phyloP scores from a whole-genome alignment of 2,113 vertebrate species.

The Thunnus thynnus region DNA sequence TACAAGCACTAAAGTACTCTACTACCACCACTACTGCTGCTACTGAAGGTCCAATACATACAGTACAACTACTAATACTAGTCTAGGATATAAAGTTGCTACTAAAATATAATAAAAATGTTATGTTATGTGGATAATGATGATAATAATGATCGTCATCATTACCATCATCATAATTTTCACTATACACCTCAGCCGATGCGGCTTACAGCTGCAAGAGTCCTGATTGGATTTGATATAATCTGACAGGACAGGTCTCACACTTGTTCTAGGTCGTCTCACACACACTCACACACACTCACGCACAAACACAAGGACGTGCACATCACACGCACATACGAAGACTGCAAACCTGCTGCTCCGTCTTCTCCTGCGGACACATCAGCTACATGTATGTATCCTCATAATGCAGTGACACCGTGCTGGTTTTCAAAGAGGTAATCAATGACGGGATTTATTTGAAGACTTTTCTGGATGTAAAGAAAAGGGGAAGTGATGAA shows the following conservation, averaged over 20 bases:
- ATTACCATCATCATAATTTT: background rate
- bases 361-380: background rate
- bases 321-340: background rate
- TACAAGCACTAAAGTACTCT: no score
- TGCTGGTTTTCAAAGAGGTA: background rate
- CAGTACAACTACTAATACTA: no score
- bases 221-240: slow-evolving; percentile 75
- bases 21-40: no score
- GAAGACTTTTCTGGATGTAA: slow-evolving; percentile 11
- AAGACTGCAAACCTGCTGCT: no score
- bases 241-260: slow-evolving; percentile 70
- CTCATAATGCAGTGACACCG: background rate
- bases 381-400: background rate
- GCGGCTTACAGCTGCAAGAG: slow-evolving; percentile 10
- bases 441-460: background rate
- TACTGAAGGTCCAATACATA: no score
- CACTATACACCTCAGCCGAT: background rate
- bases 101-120: no score
- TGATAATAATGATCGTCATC: background rate
- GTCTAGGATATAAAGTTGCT: no score
- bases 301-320: background rate
- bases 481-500: slow-evolving; percentile 24
- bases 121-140: background rate
- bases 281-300: slow-evolving; percentile 2
- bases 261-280: slow-evolving; percentile 45